Percentiles rank a stretch among this genome's conserved stretches.
Evolutionary conservation across 2,113 vertebrate genomes (phyloP).

Genomic region (Triplophysa rosa): DNA sequence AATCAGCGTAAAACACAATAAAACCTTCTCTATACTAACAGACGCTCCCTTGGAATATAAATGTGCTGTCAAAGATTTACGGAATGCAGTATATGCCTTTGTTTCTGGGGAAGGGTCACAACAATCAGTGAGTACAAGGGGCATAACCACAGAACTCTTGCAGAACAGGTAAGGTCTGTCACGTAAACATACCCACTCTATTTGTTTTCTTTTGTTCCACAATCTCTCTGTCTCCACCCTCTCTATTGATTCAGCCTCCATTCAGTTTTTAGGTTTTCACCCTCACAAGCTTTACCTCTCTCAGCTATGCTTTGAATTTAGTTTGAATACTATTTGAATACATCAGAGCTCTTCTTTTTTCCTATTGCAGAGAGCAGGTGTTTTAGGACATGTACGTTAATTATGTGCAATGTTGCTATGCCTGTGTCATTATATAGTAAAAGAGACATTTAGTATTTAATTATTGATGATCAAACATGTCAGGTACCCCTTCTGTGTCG

Average conservation of each 20-base stretch:
- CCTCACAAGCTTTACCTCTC: not conserved
- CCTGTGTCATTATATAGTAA: not conserved
- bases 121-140: not conserved
- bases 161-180: conserved; percentile 6
- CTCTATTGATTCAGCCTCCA: not conserved
- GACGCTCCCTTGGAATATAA: not conserved
- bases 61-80: not conserved
- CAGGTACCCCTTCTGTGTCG: conserved; percentile 59
- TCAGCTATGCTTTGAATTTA: not conserved
- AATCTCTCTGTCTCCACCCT: conserved; percentile 24
- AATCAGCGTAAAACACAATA: not conserved
- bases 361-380: not conserved
- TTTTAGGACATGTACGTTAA: not conserved
- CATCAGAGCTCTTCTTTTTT: not conserved
- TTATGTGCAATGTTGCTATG: not conserved
- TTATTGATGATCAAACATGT: not conserved
- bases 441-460: not conserved
- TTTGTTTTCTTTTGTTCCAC: conserved; percentile 3
- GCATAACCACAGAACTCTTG: not conserved
- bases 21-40: not conserved
- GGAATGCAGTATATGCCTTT: not conserved
- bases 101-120: not conserved
- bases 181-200: not conserved
- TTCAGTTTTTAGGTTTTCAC: not conserved
- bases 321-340: conserved; percentile 29